Percentiles rank a stretch among this genome's conserved stretches.
Conservation (phyloP, 2,888 invertebrate genomes). For the Heliconius ethilla region DNA sequence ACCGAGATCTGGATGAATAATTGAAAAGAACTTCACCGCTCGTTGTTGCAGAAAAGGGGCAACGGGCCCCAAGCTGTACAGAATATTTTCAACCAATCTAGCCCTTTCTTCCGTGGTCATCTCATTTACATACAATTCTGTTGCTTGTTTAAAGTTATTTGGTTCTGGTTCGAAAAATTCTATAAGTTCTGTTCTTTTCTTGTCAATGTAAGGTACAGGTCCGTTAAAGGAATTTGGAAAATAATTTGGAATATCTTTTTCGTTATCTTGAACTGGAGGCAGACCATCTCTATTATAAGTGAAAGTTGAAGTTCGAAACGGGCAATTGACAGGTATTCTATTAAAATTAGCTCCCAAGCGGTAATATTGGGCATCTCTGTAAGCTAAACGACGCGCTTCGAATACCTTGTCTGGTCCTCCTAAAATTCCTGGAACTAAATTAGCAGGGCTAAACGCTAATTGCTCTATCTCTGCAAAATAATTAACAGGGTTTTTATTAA, state of each 20-base stretch:
- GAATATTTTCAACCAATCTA: slow-evolving; percentile 90
- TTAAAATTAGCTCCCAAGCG: slow-evolving; percentile 94
- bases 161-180: slow-evolving; percentile 87
- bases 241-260: slow-evolving; percentile 94
- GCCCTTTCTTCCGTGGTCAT: slow-evolving; percentile 87
- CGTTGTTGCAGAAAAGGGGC: slow-evolving; percentile 79
- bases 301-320: slow-evolving; percentile 83
- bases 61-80: slow-evolving; percentile 87
- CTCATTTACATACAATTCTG: slow-evolving; percentile 88
- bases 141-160: slow-evolving; percentile 93
- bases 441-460: slow-evolving; percentile 91
- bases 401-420: slow-evolving; percentile 95
- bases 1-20: slow-evolving; percentile 90
- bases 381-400: slow-evolving; percentile 90
- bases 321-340: slow-evolving; percentile 96
- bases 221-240: slow-evolving; percentile 97
- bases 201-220: slow-evolving; percentile 85
- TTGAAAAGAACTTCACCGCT: slow-evolving; percentile 89
- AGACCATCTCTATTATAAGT: slow-evolving; percentile 94
- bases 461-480: slow-evolving; percentile 97
- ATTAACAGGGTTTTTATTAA: slow-evolving; percentile 93
- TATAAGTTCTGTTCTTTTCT: slow-evolving; percentile 75
- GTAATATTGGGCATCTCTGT: slow-evolving; percentile 91
- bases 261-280: slow-evolving; percentile 88
- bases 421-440: slow-evolving; percentile 94